A percentile compares a stretch with the other conserved stretches of the same genome.
Evolutionary conservation across 2,888 invertebrate genomes (phyloP).

Genomic region (Clusia tigrina): DNA sequence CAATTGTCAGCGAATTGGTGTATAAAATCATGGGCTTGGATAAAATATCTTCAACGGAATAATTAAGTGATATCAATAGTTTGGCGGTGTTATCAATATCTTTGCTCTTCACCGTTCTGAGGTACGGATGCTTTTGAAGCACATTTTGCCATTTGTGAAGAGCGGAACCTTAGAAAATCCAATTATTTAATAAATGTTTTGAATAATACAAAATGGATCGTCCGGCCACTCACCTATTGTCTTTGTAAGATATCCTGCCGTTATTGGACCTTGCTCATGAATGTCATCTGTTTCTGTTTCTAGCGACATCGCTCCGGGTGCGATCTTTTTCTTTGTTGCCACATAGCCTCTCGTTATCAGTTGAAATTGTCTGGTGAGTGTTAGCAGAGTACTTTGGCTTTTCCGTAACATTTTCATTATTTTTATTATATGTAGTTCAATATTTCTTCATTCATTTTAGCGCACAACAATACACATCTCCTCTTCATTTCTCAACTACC

Average conservation of each 20-base stretch:
- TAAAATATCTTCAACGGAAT: conserved; percentile 67
- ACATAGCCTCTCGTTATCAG: conserved; percentile 28
- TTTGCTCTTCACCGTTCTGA: conserved; percentile 50
- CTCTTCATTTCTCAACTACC: no score
- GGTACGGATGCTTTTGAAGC: conserved; percentile 52
- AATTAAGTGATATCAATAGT: conserved; percentile 57
- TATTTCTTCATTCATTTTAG: no score
- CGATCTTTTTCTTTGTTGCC: conserved; percentile 13
- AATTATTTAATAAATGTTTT: not conserved
- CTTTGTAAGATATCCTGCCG: not conserved
- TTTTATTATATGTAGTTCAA: not conserved
- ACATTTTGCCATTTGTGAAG: conserved; percentile 47
- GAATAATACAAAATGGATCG: not conserved
- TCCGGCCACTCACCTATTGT: no score
- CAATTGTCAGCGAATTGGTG: conserved; percentile 68
- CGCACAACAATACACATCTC: no score
- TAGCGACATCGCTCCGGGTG: not conserved
- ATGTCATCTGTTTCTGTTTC: not conserved
- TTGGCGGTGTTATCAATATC: conserved; percentile 51
- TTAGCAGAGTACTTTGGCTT: conserved; percentile 32
- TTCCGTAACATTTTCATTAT: conserved; percentile 42
- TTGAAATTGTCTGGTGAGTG: conserved; percentile 27
- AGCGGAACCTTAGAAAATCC: conserved; percentile 42
- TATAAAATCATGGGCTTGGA: conserved; percentile 68
- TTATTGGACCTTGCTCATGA: not conserved